These are phyloP conservation scores for Prunella himalayana DNA, from an alignment of 2,113 vertebrate genomes.

Conservation along the genomic window DNA sequence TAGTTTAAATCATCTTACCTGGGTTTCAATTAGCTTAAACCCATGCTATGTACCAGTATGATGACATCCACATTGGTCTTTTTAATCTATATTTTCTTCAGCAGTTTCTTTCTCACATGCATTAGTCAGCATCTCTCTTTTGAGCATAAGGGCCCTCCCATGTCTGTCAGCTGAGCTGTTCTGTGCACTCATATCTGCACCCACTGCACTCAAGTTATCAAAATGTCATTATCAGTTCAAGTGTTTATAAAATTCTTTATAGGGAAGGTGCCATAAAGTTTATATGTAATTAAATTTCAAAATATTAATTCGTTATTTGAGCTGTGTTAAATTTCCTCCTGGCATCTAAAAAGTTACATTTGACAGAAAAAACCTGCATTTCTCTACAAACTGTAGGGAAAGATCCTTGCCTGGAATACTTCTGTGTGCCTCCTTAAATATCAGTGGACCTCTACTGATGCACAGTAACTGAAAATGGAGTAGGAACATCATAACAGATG, in stretches of 20 bases:
- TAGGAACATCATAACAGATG: neutral
- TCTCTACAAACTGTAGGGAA: neutral
- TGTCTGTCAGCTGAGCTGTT: neutral
- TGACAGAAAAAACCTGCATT: neutral
- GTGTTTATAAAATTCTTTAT: neutral
- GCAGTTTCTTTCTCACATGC: neutral
- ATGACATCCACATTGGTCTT: neutral
- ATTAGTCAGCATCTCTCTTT: neutral
- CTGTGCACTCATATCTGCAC: neutral
- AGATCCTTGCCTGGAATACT: neutral
- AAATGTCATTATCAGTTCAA: neutral
- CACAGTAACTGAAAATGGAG: neutral
- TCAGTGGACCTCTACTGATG: neutral
- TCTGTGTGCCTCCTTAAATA: neutral
- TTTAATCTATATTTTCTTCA: neutral
- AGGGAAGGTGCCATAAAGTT: neutral
- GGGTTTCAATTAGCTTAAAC: constrained; percentile 14
- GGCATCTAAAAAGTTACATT: neutral
- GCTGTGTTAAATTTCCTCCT: neutral
- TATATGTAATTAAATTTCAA: neutral
- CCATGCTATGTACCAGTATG: neutral
- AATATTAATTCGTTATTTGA: neutral
- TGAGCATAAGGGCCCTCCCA: neutral
- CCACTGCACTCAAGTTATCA: neutral
- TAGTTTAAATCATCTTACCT: constrained; percentile 37